These are phyloP conservation scores for Dione juno DNA, from an alignment of 2,888 invertebrate species.

Conservation along the genomic window DNA sequence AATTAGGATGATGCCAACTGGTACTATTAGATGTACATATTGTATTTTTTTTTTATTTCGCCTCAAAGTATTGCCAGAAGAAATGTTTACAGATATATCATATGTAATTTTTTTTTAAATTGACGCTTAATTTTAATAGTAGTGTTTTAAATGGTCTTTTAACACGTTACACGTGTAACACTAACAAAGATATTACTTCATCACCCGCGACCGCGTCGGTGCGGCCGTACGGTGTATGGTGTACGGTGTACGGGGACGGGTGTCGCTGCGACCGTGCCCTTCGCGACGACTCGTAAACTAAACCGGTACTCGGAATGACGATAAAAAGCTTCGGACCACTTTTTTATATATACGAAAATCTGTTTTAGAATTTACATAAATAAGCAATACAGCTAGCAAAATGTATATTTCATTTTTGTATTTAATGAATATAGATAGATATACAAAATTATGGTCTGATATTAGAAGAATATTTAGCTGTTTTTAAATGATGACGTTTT, in stretches of 20 bases:
- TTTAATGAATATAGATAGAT: not conserved
- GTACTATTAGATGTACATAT: no score
- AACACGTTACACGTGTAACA: no score
- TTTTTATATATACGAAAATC: not conserved
- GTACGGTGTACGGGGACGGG: no score
- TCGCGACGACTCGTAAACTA: conserved; percentile 14
- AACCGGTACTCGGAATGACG: conserved; percentile 26
- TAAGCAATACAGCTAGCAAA: not conserved
- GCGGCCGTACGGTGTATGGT: conserved; percentile 19
- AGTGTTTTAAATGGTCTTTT: not conserved
- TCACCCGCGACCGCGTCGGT: not conserved
- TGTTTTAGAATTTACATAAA: not conserved
- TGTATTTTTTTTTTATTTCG: no score
- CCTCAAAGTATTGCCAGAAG: no score
- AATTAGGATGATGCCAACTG: no score
- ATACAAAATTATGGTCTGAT: no score
- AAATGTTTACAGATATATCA: no score
- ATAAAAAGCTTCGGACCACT: not conserved
- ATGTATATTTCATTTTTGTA: not conserved
- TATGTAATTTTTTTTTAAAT: no score
- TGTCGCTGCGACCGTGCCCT: conserved; percentile 25
- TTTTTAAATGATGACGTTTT: no score
- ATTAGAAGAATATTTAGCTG: no score
- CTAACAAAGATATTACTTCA: not conserved
- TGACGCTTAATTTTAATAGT: not conserved